Conservation (phyloP, 2,888 invertebrate genomes). For the Cheilosia urbana region DNA sequence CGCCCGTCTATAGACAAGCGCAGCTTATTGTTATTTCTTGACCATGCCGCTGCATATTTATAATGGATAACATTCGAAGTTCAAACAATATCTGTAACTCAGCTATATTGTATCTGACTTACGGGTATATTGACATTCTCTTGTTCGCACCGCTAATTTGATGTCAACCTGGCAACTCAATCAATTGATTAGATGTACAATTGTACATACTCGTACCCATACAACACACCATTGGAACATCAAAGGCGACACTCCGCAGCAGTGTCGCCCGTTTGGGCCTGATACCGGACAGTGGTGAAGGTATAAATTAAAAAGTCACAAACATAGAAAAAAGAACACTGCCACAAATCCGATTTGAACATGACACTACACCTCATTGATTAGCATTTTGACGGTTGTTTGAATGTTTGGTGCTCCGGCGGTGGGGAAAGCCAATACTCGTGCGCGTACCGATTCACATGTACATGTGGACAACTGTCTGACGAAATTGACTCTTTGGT, state of each 20-base stretch:
- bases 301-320: constrained; percentile 3
- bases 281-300: constrained; percentile 34
- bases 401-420: constrained; percentile 44
- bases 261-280: background rate
- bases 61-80: constrained; percentile 28
- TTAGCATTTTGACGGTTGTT: constrained; percentile 70
- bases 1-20: background rate
- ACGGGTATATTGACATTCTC: background rate
- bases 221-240: constrained; percentile 34
- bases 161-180: constrained; percentile 64
- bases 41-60: background rate
- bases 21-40: constrained; percentile 41
- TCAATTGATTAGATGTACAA: constrained; percentile 47
- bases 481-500: constrained; percentile 27
- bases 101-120: constrained; percentile 34
- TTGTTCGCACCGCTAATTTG: constrained; percentile 33
- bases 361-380: constrained; percentile 74
- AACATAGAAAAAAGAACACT: constrained; percentile 31
- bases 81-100: constrained; percentile 11
- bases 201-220: constrained; percentile 9
- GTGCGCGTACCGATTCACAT: background rate
- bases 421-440: constrained; percentile 34
- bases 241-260: constrained; percentile 42
- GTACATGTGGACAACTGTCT: background rate
- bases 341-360: constrained; percentile 75